These are phyloP conservation scores for Embiotoca jacksoni DNA, from an alignment of 2,113 vertebrate genomes.

Conservation along the genomic window DNA sequence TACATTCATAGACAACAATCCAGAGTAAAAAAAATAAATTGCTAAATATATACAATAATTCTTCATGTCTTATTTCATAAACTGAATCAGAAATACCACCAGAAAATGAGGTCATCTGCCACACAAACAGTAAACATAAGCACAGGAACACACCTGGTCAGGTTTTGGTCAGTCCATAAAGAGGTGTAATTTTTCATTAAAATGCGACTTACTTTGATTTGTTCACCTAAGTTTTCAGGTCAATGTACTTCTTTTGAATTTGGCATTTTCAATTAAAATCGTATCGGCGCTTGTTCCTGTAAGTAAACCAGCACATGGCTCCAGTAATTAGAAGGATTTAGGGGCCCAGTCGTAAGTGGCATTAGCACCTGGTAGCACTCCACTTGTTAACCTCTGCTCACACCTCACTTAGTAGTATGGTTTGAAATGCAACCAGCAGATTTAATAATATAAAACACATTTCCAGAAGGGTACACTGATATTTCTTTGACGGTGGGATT, in stretches of 20 bases:
- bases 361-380: not conserved
- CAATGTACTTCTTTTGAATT: no score
- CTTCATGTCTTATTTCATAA: no score
- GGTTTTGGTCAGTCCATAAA: not conserved
- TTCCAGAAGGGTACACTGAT: not conserved
- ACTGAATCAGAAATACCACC: no score
- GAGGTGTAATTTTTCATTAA: not conserved
- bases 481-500: not conserved
- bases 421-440: not conserved
- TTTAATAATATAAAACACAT: not conserved
- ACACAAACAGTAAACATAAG: not conserved
- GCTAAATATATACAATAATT: no score
- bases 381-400: slow-evolving; percentile 3
- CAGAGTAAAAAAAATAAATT: no score
- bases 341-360: not conserved
- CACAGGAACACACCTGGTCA: not conserved
- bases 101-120: no score
- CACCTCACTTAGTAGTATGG: not conserved
- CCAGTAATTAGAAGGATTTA: not conserved
- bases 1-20: no score
- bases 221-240: not conserved
- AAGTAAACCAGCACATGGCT: not conserved
- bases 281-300: not conserved
- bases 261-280: not conserved
- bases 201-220: not conserved